Evolutionary conservation across 2,888 invertebrate species (phyloP).

Genomic region (Philaethria dido): DNA sequence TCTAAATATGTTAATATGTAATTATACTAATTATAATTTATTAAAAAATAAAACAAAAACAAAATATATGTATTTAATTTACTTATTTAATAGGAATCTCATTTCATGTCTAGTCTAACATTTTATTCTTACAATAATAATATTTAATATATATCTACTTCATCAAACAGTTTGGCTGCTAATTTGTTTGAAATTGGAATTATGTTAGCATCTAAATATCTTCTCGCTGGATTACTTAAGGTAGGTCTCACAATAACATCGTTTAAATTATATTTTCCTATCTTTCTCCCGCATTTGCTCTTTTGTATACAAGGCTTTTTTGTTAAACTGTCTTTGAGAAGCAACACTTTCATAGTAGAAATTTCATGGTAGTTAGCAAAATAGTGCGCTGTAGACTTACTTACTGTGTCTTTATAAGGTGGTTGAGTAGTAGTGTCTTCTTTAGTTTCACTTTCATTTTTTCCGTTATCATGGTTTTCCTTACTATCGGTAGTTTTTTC

Average conservation of each 20-base stretch:
- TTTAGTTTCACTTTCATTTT: neutral
- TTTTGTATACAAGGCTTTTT: conserved; percentile 15
- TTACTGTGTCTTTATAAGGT: no score
- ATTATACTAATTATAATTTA: no score
- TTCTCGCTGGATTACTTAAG: neutral
- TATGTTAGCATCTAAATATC: conserved; percentile 12
- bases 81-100: no score
- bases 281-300: conserved; percentile 24
- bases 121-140: no score
- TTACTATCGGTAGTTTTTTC: neutral
- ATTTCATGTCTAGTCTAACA: no score
- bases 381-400: no score
- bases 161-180: neutral
- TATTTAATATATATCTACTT: conserved; percentile 4
- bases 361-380: no score
- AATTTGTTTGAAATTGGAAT: conserved; percentile 13
- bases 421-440: no score
- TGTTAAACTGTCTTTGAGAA: conserved; percentile 2
- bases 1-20: no score
- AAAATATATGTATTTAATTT: no score
- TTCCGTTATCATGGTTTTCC: neutral
- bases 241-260: conserved; percentile 39
- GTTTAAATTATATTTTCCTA: conserved; percentile 36
- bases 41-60: no score
- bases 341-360: neutral